Conservation (phyloP, 2,113 vertebrate genomes). For the Caloenas nicobarica region DNA sequence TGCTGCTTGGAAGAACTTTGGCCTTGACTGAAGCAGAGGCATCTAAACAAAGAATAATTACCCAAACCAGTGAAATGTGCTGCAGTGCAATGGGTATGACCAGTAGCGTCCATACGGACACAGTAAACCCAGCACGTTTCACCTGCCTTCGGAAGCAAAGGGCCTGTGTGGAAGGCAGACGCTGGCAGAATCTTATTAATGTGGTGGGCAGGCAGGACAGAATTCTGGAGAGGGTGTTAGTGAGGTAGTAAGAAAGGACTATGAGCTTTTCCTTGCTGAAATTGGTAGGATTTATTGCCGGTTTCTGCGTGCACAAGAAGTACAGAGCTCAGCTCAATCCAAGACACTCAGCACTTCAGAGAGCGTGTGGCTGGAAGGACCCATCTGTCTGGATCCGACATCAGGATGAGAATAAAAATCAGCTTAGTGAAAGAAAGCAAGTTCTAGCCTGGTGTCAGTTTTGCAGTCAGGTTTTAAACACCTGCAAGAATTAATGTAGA, state of each 20-base stretch:
- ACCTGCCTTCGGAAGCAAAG: background rate
- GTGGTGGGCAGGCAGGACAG: background rate
- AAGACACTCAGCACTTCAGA: background rate
- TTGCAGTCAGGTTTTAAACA: background rate
- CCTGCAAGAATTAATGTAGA: background rate
- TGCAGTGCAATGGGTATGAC: background rate
- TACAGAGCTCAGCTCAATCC: background rate
- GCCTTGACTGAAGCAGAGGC: background rate
- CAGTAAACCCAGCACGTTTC: too few species aligned
- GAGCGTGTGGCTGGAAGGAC: background rate
- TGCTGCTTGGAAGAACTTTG: background rate
- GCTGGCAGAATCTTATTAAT: background rate
- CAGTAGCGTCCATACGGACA: rapidly evolving
- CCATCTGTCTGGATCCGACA: background rate
- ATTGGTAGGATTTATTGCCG: background rate
- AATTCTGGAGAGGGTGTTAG: background rate
- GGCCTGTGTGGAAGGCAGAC: background rate
- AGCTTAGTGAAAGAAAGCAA: background rate
- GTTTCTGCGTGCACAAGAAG: background rate
- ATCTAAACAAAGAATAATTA: background rate
- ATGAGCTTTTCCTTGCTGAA: background rate
- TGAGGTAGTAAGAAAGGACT: background rate
- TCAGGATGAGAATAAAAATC: background rate
- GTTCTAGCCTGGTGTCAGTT: background rate
- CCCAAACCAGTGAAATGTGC: background rate